Conservation (phyloP, 1,140 invertebrate species). For the Caenorhabditis briggsae region DNA sequence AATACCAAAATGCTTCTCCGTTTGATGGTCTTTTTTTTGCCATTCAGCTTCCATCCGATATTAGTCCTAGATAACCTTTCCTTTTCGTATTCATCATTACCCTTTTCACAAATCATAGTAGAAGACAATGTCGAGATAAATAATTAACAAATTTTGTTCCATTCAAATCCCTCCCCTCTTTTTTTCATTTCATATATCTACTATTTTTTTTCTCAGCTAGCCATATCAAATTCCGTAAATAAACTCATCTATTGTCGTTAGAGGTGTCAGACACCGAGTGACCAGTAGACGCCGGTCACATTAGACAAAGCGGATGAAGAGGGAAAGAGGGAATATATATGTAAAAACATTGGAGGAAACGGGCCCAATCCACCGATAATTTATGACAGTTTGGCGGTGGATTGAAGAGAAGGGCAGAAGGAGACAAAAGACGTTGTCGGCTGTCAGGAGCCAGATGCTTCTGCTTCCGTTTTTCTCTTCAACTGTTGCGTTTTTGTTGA, state of each 20-base stretch:
- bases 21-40: slow-evolving; percentile 12
- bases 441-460: slow-evolving; percentile 51
- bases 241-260: slow-evolving; percentile 40
- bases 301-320: slow-evolving; percentile 13
- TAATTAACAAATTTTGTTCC: neutral
- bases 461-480: neutral
- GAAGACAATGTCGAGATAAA: neutral
- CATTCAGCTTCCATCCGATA: neutral
- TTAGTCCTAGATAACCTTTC: slow-evolving; percentile 35
- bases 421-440: neutral
- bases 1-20: neutral
- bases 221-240: slow-evolving; percentile 29
- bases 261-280: slow-evolving; percentile 49
- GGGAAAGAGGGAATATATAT: neutral
- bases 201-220: neutral
- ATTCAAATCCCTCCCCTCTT: neutral
- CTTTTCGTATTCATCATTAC: neutral
- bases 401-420: neutral
- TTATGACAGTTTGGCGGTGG: slow-evolving; percentile 51
- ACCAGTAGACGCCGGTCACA: slow-evolving; percentile 24
- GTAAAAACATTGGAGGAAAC: slow-evolving; percentile 32
- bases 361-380: slow-evolving; percentile 45
- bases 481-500: slow-evolving; percentile 19
- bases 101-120: slow-evolving; percentile 10
- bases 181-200: neutral